phyloP scores from a whole-genome alignment of 2,888 invertebrate species.

The Drepana falcataria region DNA sequence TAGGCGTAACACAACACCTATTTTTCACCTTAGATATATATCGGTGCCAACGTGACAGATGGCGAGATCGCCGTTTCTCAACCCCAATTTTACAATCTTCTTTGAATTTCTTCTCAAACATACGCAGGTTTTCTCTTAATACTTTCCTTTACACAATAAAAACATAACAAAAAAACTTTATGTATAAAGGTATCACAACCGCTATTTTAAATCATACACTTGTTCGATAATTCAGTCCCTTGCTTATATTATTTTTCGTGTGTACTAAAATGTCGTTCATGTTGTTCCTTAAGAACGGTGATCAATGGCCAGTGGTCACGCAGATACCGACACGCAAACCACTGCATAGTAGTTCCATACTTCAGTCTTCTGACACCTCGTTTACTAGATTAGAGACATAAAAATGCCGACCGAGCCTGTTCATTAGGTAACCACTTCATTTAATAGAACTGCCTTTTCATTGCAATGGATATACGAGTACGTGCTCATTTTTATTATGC shows the following conservation, averaged over 20 bases:
- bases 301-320: conserved; percentile 66
- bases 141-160: too few species aligned
- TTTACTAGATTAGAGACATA: conserved; percentile 51
- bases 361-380: conserved; percentile 49
- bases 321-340: conserved; percentile 26
- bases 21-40: too few species aligned
- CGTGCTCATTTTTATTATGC: conserved; percentile 11
- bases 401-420: conserved; percentile 55
- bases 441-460: conserved; percentile 35
- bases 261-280: conserved; percentile 59
- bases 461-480: conserved; percentile 23
- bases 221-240: not conserved
- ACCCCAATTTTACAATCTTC: too few species aligned
- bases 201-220: not conserved
- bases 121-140: too few species aligned
- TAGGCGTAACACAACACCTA: too few species aligned
- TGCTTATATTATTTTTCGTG: conserved; percentile 33
- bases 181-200: not conserved
- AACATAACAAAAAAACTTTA: too few species aligned
- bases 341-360: conserved; percentile 53
- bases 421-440: conserved; percentile 46
- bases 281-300: conserved; percentile 57
- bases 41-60: too few species aligned
- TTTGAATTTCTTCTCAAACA: too few species aligned
- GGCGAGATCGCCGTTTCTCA: too few species aligned